phyloP scores from a whole-genome alignment of 2,113 vertebrate genomes.

The Argyrosomus japonicus region DNA sequence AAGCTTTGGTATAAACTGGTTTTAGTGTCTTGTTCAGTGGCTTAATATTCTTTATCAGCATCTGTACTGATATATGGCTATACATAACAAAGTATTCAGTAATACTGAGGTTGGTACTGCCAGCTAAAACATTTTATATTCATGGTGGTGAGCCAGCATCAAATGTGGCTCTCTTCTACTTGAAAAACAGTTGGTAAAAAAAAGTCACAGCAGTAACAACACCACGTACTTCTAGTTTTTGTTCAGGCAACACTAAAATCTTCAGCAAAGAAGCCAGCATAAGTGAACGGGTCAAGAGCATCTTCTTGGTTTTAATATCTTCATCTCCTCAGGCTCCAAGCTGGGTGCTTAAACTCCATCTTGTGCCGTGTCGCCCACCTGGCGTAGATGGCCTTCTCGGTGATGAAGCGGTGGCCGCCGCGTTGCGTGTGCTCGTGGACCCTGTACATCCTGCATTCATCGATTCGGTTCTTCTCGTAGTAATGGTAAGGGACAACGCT shows the following conservation, averaged over 20 bases:
- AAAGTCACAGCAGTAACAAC: not conserved
- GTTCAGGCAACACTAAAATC: not conserved
- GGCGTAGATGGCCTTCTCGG: conserved; percentile 93
- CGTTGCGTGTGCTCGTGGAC: conserved; percentile 85
- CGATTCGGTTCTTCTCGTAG: conserved; percentile 88
- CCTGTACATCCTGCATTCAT: conserved; percentile 93
- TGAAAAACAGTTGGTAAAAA: not conserved
- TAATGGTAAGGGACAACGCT: conserved; percentile 93
- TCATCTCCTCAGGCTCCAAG: conserved; percentile 79
- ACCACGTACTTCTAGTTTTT: not conserved
- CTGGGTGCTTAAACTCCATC: conserved; percentile 88
- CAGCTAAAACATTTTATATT: not conserved
- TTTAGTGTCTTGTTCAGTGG: conserved; percentile 6
- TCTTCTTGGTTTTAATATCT: not conserved
- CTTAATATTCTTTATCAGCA: not conserved
- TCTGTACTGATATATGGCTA: conserved; percentile 14
- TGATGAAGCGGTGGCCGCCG: conserved; percentile 95
- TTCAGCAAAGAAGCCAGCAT: not conserved
- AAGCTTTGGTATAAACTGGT: conserved; percentile 44
- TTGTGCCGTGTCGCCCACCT: conserved; percentile 89
- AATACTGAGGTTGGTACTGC: conserved; percentile 1
- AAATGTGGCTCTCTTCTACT: not conserved
- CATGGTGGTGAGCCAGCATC: not conserved
- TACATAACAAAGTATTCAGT: not conserved
- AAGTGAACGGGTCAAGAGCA: not conserved